phyloP scores from a whole-genome alignment of 1,140 invertebrate genomes.

The Drosophila rhopaloa region DNA sequence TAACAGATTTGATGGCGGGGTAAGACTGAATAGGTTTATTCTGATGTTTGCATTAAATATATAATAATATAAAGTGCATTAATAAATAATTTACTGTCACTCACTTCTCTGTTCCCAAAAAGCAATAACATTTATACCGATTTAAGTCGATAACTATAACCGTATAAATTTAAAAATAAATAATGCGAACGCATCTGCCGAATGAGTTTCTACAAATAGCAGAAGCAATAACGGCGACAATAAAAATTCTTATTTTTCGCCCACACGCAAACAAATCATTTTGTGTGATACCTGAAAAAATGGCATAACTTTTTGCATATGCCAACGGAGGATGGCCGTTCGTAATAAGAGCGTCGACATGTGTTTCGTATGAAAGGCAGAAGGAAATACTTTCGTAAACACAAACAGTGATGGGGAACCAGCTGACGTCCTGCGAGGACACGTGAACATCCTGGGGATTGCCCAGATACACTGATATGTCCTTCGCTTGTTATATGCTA shows the following conservation, averaged over 20 bases:
- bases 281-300: slow-evolving; percentile 33
- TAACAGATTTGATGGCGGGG: not conserved
- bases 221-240: slow-evolving; percentile 19
- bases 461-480: slow-evolving; percentile 36
- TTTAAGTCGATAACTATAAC: not conserved
- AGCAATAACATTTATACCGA: no score
- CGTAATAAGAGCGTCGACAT: slow-evolving; percentile 31
- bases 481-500: slow-evolving; percentile 70
- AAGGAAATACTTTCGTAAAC: slow-evolving; percentile 41
- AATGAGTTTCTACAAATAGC: slow-evolving; percentile 25
- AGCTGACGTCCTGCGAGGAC: slow-evolving; percentile 28
- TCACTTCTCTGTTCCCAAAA: no score
- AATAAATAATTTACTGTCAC: no score
- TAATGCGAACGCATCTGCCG: slow-evolving; percentile 21
- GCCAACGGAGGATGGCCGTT: slow-evolving; percentile 2
- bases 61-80: no score
- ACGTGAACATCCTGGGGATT: slow-evolving; percentile 22
- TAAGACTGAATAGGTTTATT: no score
- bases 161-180: slow-evolving; percentile 11
- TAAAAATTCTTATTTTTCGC: slow-evolving; percentile 27
- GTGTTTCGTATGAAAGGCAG: slow-evolving; percentile 34
- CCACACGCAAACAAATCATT: slow-evolving; percentile 36
- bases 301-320: slow-evolving; percentile 40
- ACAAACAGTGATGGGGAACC: not conserved
- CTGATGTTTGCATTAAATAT: no score